These are phyloP conservation scores for Halocynthia roretzi DNA, from an alignment of 23 tunicate species.

Conservation along the genomic window DNA sequence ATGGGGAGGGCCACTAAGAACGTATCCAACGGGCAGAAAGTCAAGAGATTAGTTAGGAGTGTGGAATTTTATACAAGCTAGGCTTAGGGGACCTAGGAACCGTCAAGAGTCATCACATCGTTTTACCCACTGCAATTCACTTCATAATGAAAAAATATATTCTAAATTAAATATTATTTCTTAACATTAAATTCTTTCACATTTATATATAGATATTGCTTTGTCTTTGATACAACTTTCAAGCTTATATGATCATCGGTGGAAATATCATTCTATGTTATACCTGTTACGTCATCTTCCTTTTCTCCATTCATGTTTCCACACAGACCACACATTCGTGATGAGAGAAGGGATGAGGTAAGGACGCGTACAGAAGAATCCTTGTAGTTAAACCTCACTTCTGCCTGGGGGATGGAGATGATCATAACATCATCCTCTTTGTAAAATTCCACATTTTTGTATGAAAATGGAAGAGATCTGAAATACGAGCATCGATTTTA, in stretches of 20 bases:
- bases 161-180: too few relatives aligned
- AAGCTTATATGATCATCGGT: not conserved
- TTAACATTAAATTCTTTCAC: too few relatives aligned
- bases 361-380: not conserved
- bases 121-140: too few relatives aligned
- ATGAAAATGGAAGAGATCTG: not conserved
- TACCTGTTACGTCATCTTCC: not conserved
- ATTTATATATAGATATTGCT: too few relatives aligned
- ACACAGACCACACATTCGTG: not conserved
- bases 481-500: not conserved
- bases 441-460: not conserved
- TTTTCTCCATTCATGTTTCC: constrained; percentile 2
- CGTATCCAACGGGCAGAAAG: too few relatives aligned
- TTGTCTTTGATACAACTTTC: too few relatives aligned
- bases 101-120: too few relatives aligned
- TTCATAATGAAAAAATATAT: too few relatives aligned
- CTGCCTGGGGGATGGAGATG: not conserved
- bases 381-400: not conserved
- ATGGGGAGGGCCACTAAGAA: too few relatives aligned
- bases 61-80: too few relatives aligned
- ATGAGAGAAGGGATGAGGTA: not conserved
- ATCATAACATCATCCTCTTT: not conserved
- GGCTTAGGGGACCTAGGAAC: too few relatives aligned
- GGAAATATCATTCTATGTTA: not conserved
- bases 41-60: too few relatives aligned